Base-by-base conservation (phyloP, 2,113 vertebrate genomes). In the Lethenteron camtschaticum region DNA sequence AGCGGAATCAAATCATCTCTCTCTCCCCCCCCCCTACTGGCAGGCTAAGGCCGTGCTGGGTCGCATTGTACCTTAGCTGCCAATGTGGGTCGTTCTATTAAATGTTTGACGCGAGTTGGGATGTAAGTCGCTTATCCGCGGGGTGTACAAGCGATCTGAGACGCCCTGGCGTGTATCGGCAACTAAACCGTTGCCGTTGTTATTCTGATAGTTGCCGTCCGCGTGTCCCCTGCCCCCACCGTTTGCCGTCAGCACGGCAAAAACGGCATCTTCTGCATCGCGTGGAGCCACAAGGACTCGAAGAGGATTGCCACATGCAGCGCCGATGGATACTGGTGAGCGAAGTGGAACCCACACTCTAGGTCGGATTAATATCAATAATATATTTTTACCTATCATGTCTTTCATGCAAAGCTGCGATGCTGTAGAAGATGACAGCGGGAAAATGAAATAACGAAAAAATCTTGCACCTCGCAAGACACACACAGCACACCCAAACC, bases 251-350 rank as follows among this genome's bases (percentile, higher is more conserved):
- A 99, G 94, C 94, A 99, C 73, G 92, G 90, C 72, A 95, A 91
- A 75, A 90, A 85, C 75, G 90, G 89, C 70, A 92, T 99, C 75
- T 99, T 95, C 83, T 95, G 90, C 76, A 88, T 99, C 77, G 87
- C 94, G 16, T 99, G 94, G 94, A 96, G 91, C 81, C 88, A 96
- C 77, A 96, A 95, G 81, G 94, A 99, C 79, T 88, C 89, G n/a
- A 96, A 89, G 80, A 83, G 90, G 76, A 94, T 99, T 75, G 94
- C 94, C 68, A 95, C 88, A 8, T 95, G 94, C 78, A 90, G 94
- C 74, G 79, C 83, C 66, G 94, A 99, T 71, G 90, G 92, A 70
- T 95, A 87, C 79, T 99, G 94, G 94, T 94, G 72, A 86, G 85
- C 82, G 6, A 41, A 41, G 41, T 41, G 41, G 41, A 41, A 41